phyloP scores from a whole-genome alignment of 2,888 invertebrate species.

The Drosophila monieri region DNA sequence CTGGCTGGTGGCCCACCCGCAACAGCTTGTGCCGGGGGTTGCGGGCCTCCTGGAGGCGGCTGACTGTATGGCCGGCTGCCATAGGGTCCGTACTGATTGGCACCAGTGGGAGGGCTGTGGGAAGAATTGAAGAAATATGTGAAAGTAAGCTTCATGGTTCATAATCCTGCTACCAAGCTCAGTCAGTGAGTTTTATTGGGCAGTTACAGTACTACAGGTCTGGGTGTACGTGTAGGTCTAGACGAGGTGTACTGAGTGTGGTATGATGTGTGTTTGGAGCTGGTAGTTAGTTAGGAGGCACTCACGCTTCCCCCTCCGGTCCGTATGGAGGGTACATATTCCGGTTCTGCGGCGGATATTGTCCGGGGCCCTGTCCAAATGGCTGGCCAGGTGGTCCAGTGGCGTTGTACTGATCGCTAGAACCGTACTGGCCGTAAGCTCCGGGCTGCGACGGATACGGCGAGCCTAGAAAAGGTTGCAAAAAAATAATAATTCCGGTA shows the following conservation, averaged over 20 bases:
- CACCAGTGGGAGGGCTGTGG: constrained; percentile 83
- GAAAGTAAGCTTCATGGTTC: constrained; percentile 2
- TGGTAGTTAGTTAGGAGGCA: constrained; percentile 52
- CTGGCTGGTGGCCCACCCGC: constrained; percentile 80
- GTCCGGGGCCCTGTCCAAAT: constrained; percentile 86
- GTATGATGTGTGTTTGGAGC: constrained; percentile 28
- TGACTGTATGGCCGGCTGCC: constrained; percentile 83
- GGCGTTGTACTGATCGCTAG: constrained; percentile 87
- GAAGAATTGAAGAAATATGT: background rate
- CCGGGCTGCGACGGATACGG: constrained; percentile 87
- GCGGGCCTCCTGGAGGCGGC: constrained; percentile 84
- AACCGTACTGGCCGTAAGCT: constrained; percentile 88
- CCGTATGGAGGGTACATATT: constrained; percentile 92
- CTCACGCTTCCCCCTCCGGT: constrained; percentile 88
- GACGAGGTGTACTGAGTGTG: constrained; percentile 10
- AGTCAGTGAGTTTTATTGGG: constrained; percentile 28
- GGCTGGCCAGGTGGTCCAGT: constrained; percentile 85
- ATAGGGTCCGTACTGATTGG: constrained; percentile 83
- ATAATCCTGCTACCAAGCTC: constrained; percentile 7
- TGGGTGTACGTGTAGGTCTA: constrained; percentile 16
- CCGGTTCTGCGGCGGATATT: constrained; percentile 88
- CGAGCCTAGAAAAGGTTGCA: constrained; percentile 80
- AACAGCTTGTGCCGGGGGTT: constrained; percentile 85
- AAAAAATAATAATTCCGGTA: constrained; percentile 1
- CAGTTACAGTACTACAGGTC: constrained; percentile 40